Conservation (phyloP, 2,797 vertebrate species). For the Poecilia picta region DNA sequence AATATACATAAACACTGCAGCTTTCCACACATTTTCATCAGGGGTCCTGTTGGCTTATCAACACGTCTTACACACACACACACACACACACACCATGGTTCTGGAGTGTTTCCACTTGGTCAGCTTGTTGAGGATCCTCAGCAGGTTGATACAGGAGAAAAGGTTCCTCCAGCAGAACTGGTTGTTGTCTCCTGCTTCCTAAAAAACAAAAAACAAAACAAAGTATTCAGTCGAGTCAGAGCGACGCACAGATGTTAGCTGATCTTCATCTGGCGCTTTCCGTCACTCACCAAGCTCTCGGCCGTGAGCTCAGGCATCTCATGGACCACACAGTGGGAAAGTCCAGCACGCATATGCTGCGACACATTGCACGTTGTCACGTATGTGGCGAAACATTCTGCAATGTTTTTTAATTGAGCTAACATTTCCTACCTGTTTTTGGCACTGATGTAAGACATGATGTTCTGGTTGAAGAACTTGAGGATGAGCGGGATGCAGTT, state of each 20-base stretch:
- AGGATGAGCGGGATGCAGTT: slow-evolving; percentile 98
- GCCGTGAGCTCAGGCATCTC: slow-evolving; percentile 95
- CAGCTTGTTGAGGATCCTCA: slow-evolving; percentile 94
- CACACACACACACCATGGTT: slow-evolving; percentile 84
- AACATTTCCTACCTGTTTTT: slow-evolving; percentile 90
- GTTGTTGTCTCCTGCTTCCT: slow-evolving; percentile 94
- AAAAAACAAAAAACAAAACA: slow-evolving; percentile 20
- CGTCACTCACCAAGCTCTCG: slow-evolving; percentile 90
- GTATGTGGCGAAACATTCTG: not conserved
- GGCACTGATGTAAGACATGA: slow-evolving; percentile 97
- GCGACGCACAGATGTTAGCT: not conserved
- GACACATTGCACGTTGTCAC: slow-evolving; percentile 1
- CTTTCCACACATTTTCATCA: not conserved
- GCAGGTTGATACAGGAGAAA: slow-evolving; percentile 95
- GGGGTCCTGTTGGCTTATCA: not conserved
- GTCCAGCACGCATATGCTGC: slow-evolving; percentile 92
- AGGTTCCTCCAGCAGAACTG: slow-evolving; percentile 98
- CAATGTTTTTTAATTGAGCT: not conserved
- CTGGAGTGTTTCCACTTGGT: slow-evolving; percentile 99
- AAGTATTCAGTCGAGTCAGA: not conserved
- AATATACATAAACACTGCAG: not conserved
- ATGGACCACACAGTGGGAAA: slow-evolving; percentile 89
- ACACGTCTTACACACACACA: slow-evolving; percentile 24
- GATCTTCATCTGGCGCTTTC: not conserved
- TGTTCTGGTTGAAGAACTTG: slow-evolving; percentile 99